A percentile compares a stretch with the other conserved stretches of the same genome.
Evolutionary conservation across 2,888 invertebrate species (phyloP).

Genomic region (Arrhopalites spinosus): DNA sequence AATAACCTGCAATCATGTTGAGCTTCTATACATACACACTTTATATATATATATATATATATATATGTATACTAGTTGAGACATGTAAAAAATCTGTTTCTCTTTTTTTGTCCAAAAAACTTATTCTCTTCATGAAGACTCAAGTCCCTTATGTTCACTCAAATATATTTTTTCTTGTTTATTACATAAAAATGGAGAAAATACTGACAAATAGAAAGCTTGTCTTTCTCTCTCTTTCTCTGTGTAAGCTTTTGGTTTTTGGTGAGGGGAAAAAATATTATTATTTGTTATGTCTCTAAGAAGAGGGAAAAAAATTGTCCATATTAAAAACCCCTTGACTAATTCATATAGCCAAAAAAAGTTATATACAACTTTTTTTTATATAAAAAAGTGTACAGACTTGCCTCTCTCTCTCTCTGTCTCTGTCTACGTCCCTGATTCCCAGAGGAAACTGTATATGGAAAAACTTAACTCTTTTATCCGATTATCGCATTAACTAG

Average conservation of each 20-base stretch:
- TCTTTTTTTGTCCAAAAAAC: neutral
- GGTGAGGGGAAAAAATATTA: too few relatives aligned
- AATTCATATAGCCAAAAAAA: too few relatives aligned
- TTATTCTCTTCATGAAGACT: neutral
- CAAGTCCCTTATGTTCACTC: neutral
- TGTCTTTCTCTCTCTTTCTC: neutral
- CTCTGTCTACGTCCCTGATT: too few relatives aligned
- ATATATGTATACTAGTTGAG: neutral
- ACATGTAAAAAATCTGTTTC: too few relatives aligned
- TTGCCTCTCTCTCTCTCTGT: too few relatives aligned
- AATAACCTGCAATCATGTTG: slow-evolving; percentile 27
- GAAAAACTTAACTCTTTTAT: slow-evolving; percentile 38
- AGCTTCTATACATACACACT: neutral
- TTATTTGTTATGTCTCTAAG: too few relatives aligned
- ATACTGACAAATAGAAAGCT: too few relatives aligned
- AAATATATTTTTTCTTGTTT: too few relatives aligned
- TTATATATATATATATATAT: neutral
- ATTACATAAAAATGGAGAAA: too few relatives aligned
- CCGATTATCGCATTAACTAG: slow-evolving; percentile 35
- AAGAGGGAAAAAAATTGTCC: neutral
- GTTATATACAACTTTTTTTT: too few relatives aligned
- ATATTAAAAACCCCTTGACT: slow-evolving; percentile 8
- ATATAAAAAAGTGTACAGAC: too few relatives aligned
- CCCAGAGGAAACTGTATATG: slow-evolving; percentile 23
- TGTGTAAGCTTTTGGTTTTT: too few relatives aligned